These are phyloP conservation scores for Dromococcyx pavoninus DNA, from an alignment of 2,797 vertebrate genomes.

Conservation along the genomic window DNA sequence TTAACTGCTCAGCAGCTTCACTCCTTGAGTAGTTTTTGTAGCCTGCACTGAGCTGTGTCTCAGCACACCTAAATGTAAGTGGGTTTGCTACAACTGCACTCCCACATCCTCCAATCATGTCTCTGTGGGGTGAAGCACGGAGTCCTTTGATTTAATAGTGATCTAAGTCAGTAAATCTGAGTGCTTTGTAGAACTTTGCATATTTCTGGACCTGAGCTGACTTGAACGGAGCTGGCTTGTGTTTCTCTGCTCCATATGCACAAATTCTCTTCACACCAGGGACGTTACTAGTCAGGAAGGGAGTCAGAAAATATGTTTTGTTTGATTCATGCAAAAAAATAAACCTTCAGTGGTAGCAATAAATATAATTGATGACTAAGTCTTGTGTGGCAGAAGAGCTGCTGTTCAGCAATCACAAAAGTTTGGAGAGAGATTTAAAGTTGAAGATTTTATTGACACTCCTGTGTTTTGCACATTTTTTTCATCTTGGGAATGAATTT, in stretches of 20 bases:
- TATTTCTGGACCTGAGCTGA: background rate
- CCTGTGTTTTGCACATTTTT: background rate
- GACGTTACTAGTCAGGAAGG: background rate
- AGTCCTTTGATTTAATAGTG: background rate
- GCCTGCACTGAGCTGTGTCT: background rate
- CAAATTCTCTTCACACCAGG: background rate
- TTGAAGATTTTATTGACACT: slow-evolving; percentile 27
- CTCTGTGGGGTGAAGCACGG: background rate
- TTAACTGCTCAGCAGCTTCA: background rate
- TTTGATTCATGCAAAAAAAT: background rate
- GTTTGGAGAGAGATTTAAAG: background rate
- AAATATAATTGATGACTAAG: background rate
- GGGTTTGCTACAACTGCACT: background rate
- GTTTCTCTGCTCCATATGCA: background rate
- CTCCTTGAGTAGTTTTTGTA: background rate
- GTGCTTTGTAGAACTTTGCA: background rate
- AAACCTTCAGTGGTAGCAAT: background rate
- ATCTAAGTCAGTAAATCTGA: background rate
- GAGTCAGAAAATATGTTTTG: background rate
- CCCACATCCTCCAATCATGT: background rate
- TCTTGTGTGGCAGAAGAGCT: background rate
- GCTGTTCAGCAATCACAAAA: background rate
- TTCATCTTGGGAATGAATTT: slow-evolving; percentile 36
- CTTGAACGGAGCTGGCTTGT: background rate
- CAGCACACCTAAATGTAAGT: background rate